phyloP scores from a whole-genome alignment of 2,113 vertebrate species.

The Clupea harengus region DNA sequence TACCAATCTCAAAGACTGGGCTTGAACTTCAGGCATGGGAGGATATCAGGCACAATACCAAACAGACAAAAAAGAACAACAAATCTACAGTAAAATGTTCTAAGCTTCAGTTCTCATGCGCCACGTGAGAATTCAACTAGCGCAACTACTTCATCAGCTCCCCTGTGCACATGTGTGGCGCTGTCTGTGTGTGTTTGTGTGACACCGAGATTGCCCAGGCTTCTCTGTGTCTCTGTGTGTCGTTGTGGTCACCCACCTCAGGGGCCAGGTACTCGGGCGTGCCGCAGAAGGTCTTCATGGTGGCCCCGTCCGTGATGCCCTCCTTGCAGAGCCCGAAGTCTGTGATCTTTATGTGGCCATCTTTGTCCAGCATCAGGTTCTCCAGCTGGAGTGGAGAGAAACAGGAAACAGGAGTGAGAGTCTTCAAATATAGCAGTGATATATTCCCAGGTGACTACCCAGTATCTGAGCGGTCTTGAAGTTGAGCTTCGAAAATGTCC shows the following conservation, averaged over 20 bases:
- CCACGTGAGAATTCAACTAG: too few relatives aligned
- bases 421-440: not conserved
- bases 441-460: not conserved
- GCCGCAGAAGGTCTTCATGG: slow-evolving; percentile 96
- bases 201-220: not conserved
- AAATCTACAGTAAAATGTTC: too few relatives aligned
- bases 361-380: slow-evolving; percentile 95
- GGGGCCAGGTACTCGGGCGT: slow-evolving; percentile 93
- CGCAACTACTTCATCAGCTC: too few relatives aligned
- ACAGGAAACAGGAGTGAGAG: not conserved
- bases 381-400: slow-evolving; percentile 72
- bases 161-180: not conserved
- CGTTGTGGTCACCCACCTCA: slow-evolving; percentile 71
- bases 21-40: too few relatives aligned
- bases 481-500: not conserved
- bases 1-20: too few relatives aligned
- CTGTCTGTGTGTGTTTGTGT: too few relatives aligned
- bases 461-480: not conserved
- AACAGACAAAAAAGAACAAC: too few relatives aligned
- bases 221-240: too few relatives aligned
- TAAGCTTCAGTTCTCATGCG: too few relatives aligned
- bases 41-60: too few relatives aligned
- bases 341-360: slow-evolving; percentile 92
- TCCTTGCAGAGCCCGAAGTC: slow-evolving; percentile 96
- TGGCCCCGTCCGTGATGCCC: slow-evolving; percentile 89